Evolutionary conservation across 2,797 vertebrate species (phyloP), one percentile per base, ranked within the genome.

Genomic region (Triplophysa yarkandensis): DNA sequence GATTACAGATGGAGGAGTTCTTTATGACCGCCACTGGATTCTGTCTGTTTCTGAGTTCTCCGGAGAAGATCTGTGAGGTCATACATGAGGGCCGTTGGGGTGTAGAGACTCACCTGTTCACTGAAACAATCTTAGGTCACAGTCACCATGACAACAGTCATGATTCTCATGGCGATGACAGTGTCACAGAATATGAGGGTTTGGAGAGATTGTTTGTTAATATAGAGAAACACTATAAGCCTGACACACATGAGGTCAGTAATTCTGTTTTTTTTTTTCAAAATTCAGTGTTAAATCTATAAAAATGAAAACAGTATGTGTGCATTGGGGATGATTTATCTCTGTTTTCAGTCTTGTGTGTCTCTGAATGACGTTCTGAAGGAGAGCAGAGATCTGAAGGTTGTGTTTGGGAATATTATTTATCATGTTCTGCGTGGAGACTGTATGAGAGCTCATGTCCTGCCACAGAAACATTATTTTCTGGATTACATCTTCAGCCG

Each of bases 391-490:
- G 0, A 66, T n/a, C 32, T 83, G 6, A 87, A 85, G 0, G 77
- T 54, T 0, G 84, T 92, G 58, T 73, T 95, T n/a, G 92, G 89
- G 0, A 79, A 67, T 0, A 41, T 95, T n/a, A 58, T 93, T 67
- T 90, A 91, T 82, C 91, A 93, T 0, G 81, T 85, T 8, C 68
- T 92, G 57, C 74, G 41, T 0, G 94, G 93, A 5, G 77, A 85
- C 74, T 95, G 94, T 77, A 76, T 93, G 52, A 39, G 4, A 2
- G 55, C 85, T 58, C 80, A 3, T 0, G 1, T 74, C 4, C 89
- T 95, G 66, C 95, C 95, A 0, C 81, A 86, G 3, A 86, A 92
- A 19, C 79, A 84, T 48, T 96, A 91, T 86, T 97, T 97, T 55
- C 68, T 96, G 78, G 88, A 94, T 43, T 93, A 90, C 74, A 87